A percentile compares a stretch with the other conserved stretches of the same genome.
Conservation (phyloP, 2,888 invertebrate genomes). For the Gortyna flavago region DNA sequence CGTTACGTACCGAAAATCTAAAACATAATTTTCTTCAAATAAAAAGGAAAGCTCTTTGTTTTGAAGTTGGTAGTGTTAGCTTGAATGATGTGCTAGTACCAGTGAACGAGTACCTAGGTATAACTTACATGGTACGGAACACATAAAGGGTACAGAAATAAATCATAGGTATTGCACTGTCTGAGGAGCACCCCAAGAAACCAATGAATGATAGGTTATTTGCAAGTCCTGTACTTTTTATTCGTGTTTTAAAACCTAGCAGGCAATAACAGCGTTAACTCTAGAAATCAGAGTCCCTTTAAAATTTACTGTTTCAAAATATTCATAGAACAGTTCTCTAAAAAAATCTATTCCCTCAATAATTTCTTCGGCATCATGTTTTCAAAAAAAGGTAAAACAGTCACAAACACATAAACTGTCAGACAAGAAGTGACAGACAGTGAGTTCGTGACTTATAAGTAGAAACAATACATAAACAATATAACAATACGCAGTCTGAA, state of each 20-base stretch:
- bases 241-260: not conserved
- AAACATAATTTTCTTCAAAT: not conserved
- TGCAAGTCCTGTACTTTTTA: not conserved
- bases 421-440: constrained; percentile 24
- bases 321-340: no score
- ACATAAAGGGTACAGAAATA: not conserved
- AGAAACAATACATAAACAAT: constrained; percentile 26
- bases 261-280: not conserved
- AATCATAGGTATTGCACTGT: not conserved
- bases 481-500: constrained; percentile 36
- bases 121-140: not conserved
- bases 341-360: not conserved
- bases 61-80: not conserved
- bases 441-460: constrained; percentile 34
- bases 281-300: not conserved
- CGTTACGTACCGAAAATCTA: not conserved
- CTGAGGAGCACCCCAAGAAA: not conserved
- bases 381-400: constrained; percentile 18
- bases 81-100: not conserved
- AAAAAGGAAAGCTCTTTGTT: no score
- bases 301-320: not conserved
- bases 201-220: not conserved
- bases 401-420: constrained; percentile 26
- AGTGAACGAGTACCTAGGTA: no score
- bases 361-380: not conserved